A percentile compares a stretch with the other conserved stretches of the same genome.
Conservation (phyloP, 2,888 invertebrate genomes). For the Baronia brevicornis region DNA sequence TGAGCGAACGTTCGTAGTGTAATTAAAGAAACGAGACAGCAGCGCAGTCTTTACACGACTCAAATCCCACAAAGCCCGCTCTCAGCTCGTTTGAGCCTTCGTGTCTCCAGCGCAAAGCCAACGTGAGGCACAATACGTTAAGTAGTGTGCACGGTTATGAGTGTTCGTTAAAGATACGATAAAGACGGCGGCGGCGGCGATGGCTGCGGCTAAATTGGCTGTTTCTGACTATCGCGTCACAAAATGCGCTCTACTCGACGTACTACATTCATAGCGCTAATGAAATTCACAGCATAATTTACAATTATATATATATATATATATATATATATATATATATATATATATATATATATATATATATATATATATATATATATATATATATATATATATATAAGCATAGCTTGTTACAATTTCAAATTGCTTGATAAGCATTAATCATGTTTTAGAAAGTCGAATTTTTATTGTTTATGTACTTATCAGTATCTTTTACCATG, state of each 20-base stretch:
- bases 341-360: too few species aligned
- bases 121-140: conserved; percentile 50
- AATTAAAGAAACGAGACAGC: conserved; percentile 15
- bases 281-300: too few species aligned
- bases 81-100: conserved; percentile 38
- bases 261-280: too few species aligned
- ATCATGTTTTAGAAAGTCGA: too few species aligned
- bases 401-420: too few species aligned
- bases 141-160: conserved; percentile 66
- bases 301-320: too few species aligned
- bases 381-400: too few species aligned
- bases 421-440: too few species aligned
- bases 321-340: too few species aligned
- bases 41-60: conserved; percentile 28
- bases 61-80: conserved; percentile 52
- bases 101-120: conserved; percentile 18
- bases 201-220: conserved; percentile 57
- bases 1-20: conserved; percentile 8
- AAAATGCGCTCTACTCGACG: conserved; percentile 15
- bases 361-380: too few species aligned
- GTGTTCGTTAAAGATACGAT: conserved; percentile 75
- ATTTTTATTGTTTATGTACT: too few species aligned
- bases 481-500: too few species aligned
- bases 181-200: conserved; percentile 60
- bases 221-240: conserved; percentile 26